Base-by-base conservation (phyloP, 2,113 vertebrate species). In the Choloepus hoffmanni region DNA sequence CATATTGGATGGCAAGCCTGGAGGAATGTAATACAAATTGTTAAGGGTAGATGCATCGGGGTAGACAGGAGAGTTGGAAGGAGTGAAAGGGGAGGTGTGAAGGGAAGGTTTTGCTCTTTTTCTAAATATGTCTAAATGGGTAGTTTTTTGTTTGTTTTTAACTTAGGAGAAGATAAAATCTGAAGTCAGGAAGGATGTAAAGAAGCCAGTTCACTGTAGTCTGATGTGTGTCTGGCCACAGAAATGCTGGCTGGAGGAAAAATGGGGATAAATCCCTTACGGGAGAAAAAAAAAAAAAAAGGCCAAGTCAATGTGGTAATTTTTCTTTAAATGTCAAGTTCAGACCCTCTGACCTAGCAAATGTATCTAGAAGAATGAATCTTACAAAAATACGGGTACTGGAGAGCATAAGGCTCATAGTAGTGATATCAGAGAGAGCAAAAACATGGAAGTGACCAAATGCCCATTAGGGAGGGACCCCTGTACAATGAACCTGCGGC, bases 391-490 rank as follows among this genome's bases (percentile, higher is more conserved):
- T 7, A 24, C 11, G 0, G 18, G 23, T 16, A 8, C 3, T 2
- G 7, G 4, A 65, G 65, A 40, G 26, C 45, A 9, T 16, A 0
- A 5, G 53, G 53, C 13, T 62, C 43, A 2, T 23, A 11, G 79
- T 13, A 8, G 63, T 79, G 36, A 40, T 33, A 33, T 33, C 26
- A 3, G 58, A n/a, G 70, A 18, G 40, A 40, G n/a, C 63, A 8
- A 73, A 1, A 14, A 9, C 55, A 70, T 16, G 19, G 30, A 13
- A 5, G 45, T 7, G 26, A 8, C 5, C 82, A n/a, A 18, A 40
- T 1, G 53, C 4, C 88, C n/a, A 0, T 3, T 3, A 12, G 1
- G 3, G 43, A 10, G 2, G 7, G 50, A n/a, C 2, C 15, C 18
- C 55, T 48, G 15, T 3, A 40, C 12, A 26, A 18, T 0, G 26